Percentiles rank a stretch among this genome's conserved stretches.
These are phyloP conservation scores for Eupeodes corollae DNA, from an alignment of 1,140 invertebrate genomes.

Conservation along the genomic window DNA sequence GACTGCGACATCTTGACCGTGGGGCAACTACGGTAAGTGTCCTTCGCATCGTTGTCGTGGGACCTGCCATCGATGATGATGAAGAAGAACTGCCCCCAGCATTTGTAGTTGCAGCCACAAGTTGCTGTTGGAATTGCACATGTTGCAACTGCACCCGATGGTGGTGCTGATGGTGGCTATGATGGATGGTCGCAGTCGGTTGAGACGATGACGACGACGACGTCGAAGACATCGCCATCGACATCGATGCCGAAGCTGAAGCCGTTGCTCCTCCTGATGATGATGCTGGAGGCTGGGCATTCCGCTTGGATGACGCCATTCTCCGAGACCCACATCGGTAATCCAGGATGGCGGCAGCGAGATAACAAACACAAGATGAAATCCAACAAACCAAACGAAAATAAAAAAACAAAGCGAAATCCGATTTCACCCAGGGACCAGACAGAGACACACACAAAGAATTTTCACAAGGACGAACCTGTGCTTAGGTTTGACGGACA, in stretches of 20 bases:
- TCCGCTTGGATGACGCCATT: conserved; percentile 5
- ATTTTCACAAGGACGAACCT: too few species aligned
- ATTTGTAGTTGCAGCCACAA: not conserved
- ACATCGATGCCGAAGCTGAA: conserved; percentile 4
- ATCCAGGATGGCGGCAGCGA: conserved; percentile 24
- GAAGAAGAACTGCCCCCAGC: not conserved
- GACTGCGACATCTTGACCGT: conserved; percentile 45
- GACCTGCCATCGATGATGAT: conserved; percentile 3
- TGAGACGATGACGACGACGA: conserved; percentile 11
- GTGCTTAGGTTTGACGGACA: too few species aligned
- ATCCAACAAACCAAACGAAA: not conserved
- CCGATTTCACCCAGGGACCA: too few species aligned
- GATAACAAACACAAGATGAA: not conserved
- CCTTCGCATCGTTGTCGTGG: conserved; percentile 25
- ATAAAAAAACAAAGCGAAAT: not conserved
- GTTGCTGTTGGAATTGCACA: conserved; percentile 6
- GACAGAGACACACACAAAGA: too few species aligned
- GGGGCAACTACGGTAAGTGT: conserved; percentile 12
- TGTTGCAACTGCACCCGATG: conserved; percentile 13
- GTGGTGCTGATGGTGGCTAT: conserved; percentile 8
- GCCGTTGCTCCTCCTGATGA: conserved; percentile 13
- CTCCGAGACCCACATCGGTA: conserved; percentile 33
- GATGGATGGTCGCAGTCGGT: conserved; percentile 4
- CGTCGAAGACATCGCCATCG: conserved; percentile 2
- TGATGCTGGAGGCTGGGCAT: not conserved